These are phyloP conservation scores for Eupleurogrammus muticus DNA, from an alignment of 2,797 vertebrate genomes.

Conservation along the genomic window DNA sequence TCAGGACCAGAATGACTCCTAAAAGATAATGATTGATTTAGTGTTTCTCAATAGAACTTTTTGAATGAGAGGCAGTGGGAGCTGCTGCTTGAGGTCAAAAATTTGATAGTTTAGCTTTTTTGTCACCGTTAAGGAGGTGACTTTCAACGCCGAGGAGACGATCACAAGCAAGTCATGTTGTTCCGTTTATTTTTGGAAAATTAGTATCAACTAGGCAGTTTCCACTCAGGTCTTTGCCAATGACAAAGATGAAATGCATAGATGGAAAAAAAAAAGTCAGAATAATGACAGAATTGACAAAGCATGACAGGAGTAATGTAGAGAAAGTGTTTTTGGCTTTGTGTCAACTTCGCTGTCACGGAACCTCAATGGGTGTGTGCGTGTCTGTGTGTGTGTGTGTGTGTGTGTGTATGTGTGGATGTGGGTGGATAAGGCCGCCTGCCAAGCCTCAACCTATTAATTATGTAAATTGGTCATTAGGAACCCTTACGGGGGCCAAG, in stretches of 20 bases:
- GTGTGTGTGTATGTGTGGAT: constrained; percentile 15
- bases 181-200: too few relatives aligned
- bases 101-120: too few relatives aligned
- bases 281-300: constrained; percentile 10
- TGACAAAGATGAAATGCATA: neutral
- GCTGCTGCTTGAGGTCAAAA: too few relatives aligned
- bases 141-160: too few relatives aligned
- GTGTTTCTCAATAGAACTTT: too few relatives aligned
- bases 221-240: neutral
- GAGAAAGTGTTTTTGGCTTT: constrained; percentile 41
- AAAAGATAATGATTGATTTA: too few relatives aligned
- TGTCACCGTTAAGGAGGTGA: too few relatives aligned
- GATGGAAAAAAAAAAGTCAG: neutral
- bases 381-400: constrained; percentile 17
- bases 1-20: too few relatives aligned
- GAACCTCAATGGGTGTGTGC: too few relatives aligned
- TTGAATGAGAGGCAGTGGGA: too few relatives aligned
- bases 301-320: constrained; percentile 13
- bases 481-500: constrained; percentile 55
- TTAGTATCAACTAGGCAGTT: neutral
- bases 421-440: constrained; percentile 46
- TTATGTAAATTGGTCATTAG: constrained; percentile 80
- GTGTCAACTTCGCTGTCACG: constrained; percentile 24
- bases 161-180: too few relatives aligned
- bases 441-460: constrained; percentile 71